phyloP scores from a whole-genome alignment of 2,113 vertebrate species.

The Mixornis gularis region DNA sequence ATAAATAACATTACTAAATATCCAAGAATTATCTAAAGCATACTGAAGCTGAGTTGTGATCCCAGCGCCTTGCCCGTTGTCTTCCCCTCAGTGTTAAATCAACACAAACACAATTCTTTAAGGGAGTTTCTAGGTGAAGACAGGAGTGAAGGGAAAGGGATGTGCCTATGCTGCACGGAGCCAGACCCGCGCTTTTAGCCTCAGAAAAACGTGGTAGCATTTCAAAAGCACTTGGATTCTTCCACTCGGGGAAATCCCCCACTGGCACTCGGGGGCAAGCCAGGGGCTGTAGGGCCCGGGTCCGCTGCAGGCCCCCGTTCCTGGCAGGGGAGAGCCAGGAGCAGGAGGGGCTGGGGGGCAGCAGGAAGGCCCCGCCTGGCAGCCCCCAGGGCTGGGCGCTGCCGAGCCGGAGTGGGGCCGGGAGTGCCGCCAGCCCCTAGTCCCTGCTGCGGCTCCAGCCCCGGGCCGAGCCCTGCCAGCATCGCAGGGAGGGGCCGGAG shows the following conservation, averaged over 20 bases:
- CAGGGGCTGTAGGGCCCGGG: neutral
- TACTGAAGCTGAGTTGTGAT: neutral
- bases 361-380: neutral
- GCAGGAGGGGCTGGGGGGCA: too few relatives aligned
- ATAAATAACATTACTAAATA: constrained; percentile 37
- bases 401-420: neutral
- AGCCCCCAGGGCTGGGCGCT: neutral
- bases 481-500: neutral
- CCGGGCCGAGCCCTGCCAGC: neutral
- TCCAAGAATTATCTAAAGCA: neutral
- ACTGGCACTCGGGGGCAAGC: neutral
- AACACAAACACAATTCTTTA: neutral
- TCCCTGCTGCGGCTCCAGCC: neutral
- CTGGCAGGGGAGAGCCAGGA: too few relatives aligned
- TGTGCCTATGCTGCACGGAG: neutral
- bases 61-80: neutral
- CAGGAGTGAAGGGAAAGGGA: neutral
- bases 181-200: neutral
- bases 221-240: neutral
- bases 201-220: neutral
- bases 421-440: neutral
- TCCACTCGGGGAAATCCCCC: neutral
- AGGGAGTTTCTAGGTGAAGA: constrained; percentile 11
- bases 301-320: neutral
- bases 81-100: neutral